A percentile compares a stretch with the other conserved stretches of the same genome.
Conservation (phyloP, 37 sponge, comb jelly and placozoan genomes). For the Aphrocallistes beatrix region DNA sequence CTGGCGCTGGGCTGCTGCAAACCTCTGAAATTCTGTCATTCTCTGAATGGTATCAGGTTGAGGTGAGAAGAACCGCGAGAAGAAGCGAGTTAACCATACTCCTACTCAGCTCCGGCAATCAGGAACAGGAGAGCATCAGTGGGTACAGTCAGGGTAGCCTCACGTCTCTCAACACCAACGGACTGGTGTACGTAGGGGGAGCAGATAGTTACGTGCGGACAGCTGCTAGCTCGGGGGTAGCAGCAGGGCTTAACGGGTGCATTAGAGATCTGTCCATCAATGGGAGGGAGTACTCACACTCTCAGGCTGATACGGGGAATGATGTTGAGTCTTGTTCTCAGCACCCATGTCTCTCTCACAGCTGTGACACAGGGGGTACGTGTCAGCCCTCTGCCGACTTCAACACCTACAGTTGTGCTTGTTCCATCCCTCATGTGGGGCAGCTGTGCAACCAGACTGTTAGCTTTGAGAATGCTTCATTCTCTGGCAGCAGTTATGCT, state of each 20-base stretch:
- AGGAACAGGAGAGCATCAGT: background rate
- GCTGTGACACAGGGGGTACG: background rate
- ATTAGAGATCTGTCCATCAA: background rate
- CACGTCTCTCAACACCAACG: background rate
- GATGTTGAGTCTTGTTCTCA: background rate
- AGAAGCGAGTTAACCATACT: background rate
- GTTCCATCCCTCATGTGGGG: background rate
- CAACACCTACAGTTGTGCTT: background rate
- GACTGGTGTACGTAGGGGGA: background rate
- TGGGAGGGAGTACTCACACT: background rate
- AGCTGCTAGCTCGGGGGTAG: background rate
- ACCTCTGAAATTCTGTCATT: background rate
- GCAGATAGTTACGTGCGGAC: background rate
- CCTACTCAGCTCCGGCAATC: background rate
- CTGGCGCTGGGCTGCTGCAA: background rate
- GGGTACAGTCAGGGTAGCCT: background rate
- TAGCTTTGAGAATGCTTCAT: background rate
- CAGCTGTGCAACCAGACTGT: background rate
- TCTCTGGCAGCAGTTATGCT: background rate
- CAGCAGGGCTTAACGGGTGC: conserved; percentile 3
- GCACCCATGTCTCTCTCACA: background rate
- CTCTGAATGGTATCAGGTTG: background rate
- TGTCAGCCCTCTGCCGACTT: background rate
- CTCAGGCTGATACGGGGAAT: background rate
- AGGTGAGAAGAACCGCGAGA: conserved; percentile 17